Base-by-base conservation (phyloP, 2,888 invertebrate genomes). In the Drosophila nr. fundita region DNA sequence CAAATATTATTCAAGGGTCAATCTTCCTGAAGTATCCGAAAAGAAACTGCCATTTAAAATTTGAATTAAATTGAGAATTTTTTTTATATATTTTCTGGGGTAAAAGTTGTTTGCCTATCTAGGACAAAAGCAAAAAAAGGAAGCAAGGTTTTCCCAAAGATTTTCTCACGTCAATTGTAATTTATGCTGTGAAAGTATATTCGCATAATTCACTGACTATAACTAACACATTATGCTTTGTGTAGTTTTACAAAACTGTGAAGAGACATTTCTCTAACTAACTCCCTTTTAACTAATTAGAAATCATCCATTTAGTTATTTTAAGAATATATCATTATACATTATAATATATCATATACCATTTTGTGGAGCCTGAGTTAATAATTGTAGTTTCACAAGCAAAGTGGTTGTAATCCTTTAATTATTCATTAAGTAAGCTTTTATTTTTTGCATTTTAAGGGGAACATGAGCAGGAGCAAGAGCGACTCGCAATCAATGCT, bases 361-460 rank as follows among this genome's bases (percentile, higher is more conserved):
- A 55, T 65, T 49, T 64, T 74, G 57, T 15, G 53, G 38, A 66
- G 29, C 38, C 67, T 45, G 38, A 61, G 62, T 74, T 73, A 74
- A 82, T 73, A 82, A 73, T 82, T 82, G 64, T 72, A 68, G 70
- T 67, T 67, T 60, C 50, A 62, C 38, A 24, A 42, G 68, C 61
- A 52, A 63, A 59, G 49, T 11, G 42, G 73, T 67, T 78, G 78
- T 68, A 65, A 69, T 68, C 52, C 73, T 21, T n/a, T 66, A 53
- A 67, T 55, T 70, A 59, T 50, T 2, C n/a, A 36, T 38, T 38
- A 32, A 30, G 18, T 15, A 27, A 7, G 24, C 40, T 65, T 72
- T 65, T 59, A 71, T 68, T 76, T 76, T 61, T 0, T 27, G 45
- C n/a, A 21, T 11, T 36, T 21, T 1, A 34, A 7, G 24, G 6